phyloP scores from a whole-genome alignment of 2,888 invertebrate genomes.

The Coenonympha arcania region DNA sequence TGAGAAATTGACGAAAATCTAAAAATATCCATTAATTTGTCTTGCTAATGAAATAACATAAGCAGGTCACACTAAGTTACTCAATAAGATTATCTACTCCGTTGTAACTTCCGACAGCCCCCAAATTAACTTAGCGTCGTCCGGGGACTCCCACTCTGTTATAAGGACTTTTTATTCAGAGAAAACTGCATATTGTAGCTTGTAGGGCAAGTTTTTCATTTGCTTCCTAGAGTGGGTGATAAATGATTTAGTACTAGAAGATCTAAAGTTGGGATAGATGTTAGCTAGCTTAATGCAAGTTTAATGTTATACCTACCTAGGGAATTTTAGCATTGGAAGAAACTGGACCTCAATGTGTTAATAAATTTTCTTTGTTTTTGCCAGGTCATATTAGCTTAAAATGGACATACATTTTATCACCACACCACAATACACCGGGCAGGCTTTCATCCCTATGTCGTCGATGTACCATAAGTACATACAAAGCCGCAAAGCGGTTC shows the following conservation, averaged over 20 bases:
- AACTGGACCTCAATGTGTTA: too few relatives aligned
- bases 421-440: too few relatives aligned
- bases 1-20: background rate
- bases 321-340: too few relatives aligned
- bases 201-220: conserved; percentile 1
- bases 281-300: background rate
- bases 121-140: background rate
- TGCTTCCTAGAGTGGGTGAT: background rate
- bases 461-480: too few relatives aligned
- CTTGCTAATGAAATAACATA: conserved; percentile 3
- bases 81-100: conserved; percentile 2
- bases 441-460: too few relatives aligned
- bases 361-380: too few relatives aligned
- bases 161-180: conserved; percentile 1
- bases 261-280: background rate
- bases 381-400: too few relatives aligned
- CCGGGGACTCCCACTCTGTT: background rate
- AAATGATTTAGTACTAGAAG: background rate
- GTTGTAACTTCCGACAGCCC: background rate
- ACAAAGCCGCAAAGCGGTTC: too few relatives aligned
- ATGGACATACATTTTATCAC: too few relatives aligned
- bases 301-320: too few relatives aligned
- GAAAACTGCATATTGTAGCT: background rate
- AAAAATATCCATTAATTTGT: too few relatives aligned
- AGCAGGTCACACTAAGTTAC: conserved; percentile 1